Evolutionary conservation across 2,888 invertebrate genomes (phyloP), one percentile per base, ranked within the genome.

Genomic region (Drosophila sordidula): DNA sequence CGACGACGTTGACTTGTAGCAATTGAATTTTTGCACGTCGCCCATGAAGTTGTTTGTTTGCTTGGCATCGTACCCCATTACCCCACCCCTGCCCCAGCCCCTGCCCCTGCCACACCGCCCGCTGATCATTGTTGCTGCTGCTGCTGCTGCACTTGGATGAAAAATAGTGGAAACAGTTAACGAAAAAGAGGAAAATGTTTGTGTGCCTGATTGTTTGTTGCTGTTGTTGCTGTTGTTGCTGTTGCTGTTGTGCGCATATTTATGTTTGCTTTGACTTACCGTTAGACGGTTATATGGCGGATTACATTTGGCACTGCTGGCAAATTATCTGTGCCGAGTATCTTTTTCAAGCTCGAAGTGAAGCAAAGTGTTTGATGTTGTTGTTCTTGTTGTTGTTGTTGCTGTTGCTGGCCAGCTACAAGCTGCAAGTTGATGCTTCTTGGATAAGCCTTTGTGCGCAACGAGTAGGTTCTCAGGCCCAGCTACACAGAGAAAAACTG

Each of bases 41-140:
- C 85, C 89, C 85, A 86, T 86, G 85, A 89, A 86, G 85, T 87
- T 86, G 85, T 89, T 86, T 86, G 88, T 88, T 89, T 86, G 83
- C 88, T 74, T 86, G 89, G 70, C 83, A 76, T 59, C 70, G 51
- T 65, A 63, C 59, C 62, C 62, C 72, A 59, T 59, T 66, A 42
- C 51, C 63, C 49, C 44, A 34, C 11, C 16, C 29, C 55, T 22
- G 22, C 45, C 18, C 38, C 44, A 25, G 12, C 50, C 34, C 42
- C 18, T 18, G 18, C 18, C 45, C 22, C 64, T 42, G 9, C 6
- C 14, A 22, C 39, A 9, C 0, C 22, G 12, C 25, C 41, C 41
- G 25, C 18, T 32, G 44, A 55, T 70, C 62, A 62, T 66, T 69
- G 68, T 59, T 51, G 62, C 8, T 64, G 57, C 26, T 51, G 62